Evolutionary conservation across 2,797 vertebrate species (phyloP).

Genomic region (Galagoides demidoff): DNA sequence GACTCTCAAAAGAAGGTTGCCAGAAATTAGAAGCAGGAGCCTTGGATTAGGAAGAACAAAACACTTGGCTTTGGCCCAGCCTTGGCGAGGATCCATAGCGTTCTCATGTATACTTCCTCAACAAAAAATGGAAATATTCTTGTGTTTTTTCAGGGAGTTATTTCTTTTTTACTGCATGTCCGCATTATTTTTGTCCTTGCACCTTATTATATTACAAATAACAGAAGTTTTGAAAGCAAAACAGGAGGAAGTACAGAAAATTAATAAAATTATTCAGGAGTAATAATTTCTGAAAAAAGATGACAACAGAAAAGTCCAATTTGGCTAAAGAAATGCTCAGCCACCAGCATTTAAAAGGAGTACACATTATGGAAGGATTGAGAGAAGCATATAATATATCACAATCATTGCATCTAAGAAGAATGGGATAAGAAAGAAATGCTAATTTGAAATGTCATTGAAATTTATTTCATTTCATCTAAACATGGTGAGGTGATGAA

Average conservation of each 20-base stretch:
- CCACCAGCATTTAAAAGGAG: neutral
- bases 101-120: neutral
- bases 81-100: neutral
- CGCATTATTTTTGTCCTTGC: neutral
- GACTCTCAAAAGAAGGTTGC: neutral
- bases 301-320: neutral
- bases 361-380: neutral
- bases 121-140: neutral
- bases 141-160: neutral
- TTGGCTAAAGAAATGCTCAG: slow-evolving; percentile 16
- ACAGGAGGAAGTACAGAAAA: slow-evolving; percentile 9
- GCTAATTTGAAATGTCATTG: slow-evolving; percentile 60
- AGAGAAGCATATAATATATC: neutral
- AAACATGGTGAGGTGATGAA: neutral
- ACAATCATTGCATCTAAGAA: slow-evolving; percentile 19
- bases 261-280: slow-evolving; percentile 31
- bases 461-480: slow-evolving; percentile 30
- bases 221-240: slow-evolving; percentile 29
- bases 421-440: slow-evolving; percentile 29
- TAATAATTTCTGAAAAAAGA: slow-evolving; percentile 38
- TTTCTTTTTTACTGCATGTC: neutral
- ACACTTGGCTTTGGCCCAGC: neutral
- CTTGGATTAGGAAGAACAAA: neutral
- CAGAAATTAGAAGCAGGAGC: neutral
- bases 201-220: slow-evolving; percentile 31